These are phyloP conservation scores for Xylocampa areola DNA, from an alignment of 2,888 invertebrate genomes.

Conservation along the genomic window DNA sequence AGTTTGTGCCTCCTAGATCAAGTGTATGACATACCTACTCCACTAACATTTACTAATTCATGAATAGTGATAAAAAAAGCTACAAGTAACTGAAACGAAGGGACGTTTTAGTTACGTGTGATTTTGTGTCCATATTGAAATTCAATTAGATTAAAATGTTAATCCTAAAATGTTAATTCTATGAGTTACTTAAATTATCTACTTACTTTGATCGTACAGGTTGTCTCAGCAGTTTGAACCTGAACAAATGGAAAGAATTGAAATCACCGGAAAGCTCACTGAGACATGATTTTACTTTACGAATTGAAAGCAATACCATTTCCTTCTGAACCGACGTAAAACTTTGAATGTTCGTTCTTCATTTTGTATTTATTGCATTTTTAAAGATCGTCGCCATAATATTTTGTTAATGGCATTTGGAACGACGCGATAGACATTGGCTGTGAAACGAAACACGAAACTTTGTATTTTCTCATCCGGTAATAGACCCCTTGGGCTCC, in stretches of 20 bases:
- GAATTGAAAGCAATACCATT: constrained; percentile 25
- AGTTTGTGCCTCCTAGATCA: too few relatives aligned
- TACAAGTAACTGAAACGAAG: too few relatives aligned
- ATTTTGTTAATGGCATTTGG: constrained; percentile 47
- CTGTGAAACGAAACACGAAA: constrained; percentile 42
- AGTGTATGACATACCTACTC: too few relatives aligned
- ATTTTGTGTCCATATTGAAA: too few relatives aligned
- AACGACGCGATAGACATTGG: constrained; percentile 41
- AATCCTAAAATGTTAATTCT: too few relatives aligned
- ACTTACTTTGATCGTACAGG: constrained; percentile 14
- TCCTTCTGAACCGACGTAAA: constrained; percentile 18
- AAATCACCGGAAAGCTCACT: constrained; percentile 7
- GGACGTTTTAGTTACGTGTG: too few relatives aligned
- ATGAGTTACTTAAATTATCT: too few relatives aligned
- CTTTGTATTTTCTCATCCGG: constrained; percentile 40
- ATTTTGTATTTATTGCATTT: constrained; percentile 46
- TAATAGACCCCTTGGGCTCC: constrained; percentile 52
- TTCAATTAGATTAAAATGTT: too few relatives aligned
- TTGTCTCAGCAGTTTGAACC: constrained; percentile 27
- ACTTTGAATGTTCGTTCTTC: constrained; percentile 16
- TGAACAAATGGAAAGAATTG: constrained; percentile 21
- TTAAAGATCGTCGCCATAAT: constrained; percentile 45
- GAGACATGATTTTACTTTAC: constrained; percentile 15
- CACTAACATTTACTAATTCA: too few relatives aligned
- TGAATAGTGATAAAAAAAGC: too few relatives aligned